Percentiles rank a stretch among this genome's conserved stretches.
These are phyloP conservation scores for Halesus radiatus DNA, from an alignment of 1,140 invertebrate genomes.

Conservation along the genomic window DNA sequence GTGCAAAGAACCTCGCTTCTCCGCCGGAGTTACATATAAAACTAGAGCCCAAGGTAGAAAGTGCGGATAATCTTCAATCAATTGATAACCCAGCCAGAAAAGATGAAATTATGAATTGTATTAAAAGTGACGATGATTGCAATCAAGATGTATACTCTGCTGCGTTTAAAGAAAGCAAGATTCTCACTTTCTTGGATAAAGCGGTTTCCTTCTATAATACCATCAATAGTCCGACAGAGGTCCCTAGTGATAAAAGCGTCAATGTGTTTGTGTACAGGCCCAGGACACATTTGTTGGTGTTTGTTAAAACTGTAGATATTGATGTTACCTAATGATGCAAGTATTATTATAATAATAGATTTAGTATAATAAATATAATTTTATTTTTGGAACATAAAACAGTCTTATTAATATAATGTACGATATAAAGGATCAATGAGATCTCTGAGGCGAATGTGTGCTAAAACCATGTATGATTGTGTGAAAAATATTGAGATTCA, in stretches of 20 bases:
- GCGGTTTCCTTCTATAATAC: not conserved
- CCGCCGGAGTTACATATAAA: not conserved
- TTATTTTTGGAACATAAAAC: too few species aligned
- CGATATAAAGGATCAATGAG: too few species aligned
- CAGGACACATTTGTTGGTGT: not conserved
- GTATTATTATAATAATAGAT: too few species aligned
- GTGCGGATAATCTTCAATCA: not conserved
- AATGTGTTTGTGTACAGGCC: conserved; percentile 16
- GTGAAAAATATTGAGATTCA: too few species aligned
- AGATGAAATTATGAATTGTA: not conserved
- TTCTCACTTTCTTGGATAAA: not conserved
- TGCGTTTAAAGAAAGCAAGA: not conserved
- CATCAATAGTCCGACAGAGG: not conserved
- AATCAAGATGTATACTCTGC: too few species aligned
- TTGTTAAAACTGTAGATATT: not conserved
- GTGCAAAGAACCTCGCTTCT: not conserved
- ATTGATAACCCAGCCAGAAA: not conserved
- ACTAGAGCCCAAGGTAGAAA: not conserved
- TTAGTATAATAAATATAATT: too few species aligned
- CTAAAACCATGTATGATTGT: too few species aligned
- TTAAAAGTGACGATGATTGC: not conserved
- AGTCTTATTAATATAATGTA: too few species aligned
- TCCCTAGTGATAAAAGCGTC: not conserved
- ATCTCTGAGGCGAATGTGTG: too few species aligned
- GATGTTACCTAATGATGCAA: not conserved